These are phyloP conservation scores for Lagocephalus sceleratus DNA, from an alignment of 2,797 vertebrate species.

Conservation along the genomic window DNA sequence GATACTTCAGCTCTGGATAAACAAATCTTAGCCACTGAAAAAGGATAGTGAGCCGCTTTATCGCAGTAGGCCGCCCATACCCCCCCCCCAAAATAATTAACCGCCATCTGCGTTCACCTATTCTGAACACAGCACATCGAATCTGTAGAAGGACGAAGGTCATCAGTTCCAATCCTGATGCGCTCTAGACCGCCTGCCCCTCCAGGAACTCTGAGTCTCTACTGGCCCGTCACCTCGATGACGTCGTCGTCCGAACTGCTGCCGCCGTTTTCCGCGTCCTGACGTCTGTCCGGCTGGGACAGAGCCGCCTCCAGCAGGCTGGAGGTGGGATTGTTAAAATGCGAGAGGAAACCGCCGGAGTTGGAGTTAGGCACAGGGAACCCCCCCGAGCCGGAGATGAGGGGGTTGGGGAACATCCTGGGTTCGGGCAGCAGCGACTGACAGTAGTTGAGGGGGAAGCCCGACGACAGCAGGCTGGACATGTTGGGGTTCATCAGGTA, in stretches of 20 bases:
- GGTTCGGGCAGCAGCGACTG: conserved; percentile 89
- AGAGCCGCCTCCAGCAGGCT: conserved; percentile 79
- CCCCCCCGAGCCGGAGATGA: conserved; percentile 78
- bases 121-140: conserved; percentile 7
- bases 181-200: conserved; percentile 6
- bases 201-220: conserved; percentile 38
- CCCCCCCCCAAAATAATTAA: too few species aligned
- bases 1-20: background rate
- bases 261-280: conserved; percentile 83
- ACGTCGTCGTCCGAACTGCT: conserved; percentile 98
- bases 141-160: background rate
- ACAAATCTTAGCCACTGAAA: conserved; percentile 1
- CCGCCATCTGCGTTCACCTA: conserved; percentile 6
- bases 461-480: conserved; percentile 83
- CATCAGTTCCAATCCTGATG: conserved; percentile 45
- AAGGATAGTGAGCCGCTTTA: too few species aligned
- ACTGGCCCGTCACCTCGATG: conserved; percentile 96
- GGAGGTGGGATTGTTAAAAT: conserved; percentile 82
- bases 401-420: conserved; percentile 84
- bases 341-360: conserved; percentile 81
- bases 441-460: conserved; percentile 87
- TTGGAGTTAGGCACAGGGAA: conserved; percentile 61
- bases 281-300: conserved; percentile 79
- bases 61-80: too few species aligned
- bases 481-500: conserved; percentile 93